These are phyloP conservation scores for Drosophila rufa DNA, from an alignment of 1,140 invertebrate species.

Conservation along the genomic window DNA sequence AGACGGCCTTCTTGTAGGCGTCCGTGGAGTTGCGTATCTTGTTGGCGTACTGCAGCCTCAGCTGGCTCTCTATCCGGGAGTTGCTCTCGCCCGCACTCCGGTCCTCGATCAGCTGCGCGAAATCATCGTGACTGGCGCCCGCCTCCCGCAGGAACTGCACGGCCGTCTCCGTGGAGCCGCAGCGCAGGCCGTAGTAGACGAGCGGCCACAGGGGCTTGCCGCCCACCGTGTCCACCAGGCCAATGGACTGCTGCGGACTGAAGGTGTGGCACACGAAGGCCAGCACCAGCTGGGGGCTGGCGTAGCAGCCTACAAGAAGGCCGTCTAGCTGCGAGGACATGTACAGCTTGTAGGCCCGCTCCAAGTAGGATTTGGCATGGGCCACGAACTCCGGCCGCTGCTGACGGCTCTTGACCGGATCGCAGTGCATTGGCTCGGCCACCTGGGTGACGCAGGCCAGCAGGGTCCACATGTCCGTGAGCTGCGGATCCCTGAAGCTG, in stretches of 20 bases:
- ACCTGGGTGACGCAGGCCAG: slow-evolving; percentile 85
- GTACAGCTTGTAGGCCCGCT: slow-evolving; percentile 94
- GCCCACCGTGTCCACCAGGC: slow-evolving; percentile 92
- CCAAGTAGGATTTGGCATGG: slow-evolving; percentile 93
- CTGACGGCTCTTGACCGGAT: slow-evolving; percentile 90
- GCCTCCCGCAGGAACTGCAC: slow-evolving; percentile 91
- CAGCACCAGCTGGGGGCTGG: slow-evolving; percentile 92
- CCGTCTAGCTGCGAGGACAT: slow-evolving; percentile 87
- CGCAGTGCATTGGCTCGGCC: slow-evolving; percentile 86
- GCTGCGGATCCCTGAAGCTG: slow-evolving; percentile 93
- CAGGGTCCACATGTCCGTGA: slow-evolving; percentile 95
- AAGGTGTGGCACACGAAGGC: slow-evolving; percentile 92
- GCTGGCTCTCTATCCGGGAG: slow-evolving; percentile 89
- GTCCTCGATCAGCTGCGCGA: slow-evolving; percentile 87
- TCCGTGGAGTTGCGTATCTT: slow-evolving; percentile 92
- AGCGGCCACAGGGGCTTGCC: slow-evolving; percentile 92
- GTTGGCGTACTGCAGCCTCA: slow-evolving; percentile 91
- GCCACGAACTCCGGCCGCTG: slow-evolving; percentile 89
- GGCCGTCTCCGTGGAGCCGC: slow-evolving; percentile 94
- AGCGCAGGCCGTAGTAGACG: slow-evolving; percentile 95
- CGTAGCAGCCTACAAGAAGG: slow-evolving; percentile 88
- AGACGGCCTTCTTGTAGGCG: slow-evolving; percentile 92
- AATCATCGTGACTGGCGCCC: slow-evolving; percentile 86
- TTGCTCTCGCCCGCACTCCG: slow-evolving; percentile 86
- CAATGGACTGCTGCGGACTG: slow-evolving; percentile 86